Evolutionary conservation across 2,113 vertebrate species (phyloP).

Genomic region (Hippopotamus amphibius): DNA sequence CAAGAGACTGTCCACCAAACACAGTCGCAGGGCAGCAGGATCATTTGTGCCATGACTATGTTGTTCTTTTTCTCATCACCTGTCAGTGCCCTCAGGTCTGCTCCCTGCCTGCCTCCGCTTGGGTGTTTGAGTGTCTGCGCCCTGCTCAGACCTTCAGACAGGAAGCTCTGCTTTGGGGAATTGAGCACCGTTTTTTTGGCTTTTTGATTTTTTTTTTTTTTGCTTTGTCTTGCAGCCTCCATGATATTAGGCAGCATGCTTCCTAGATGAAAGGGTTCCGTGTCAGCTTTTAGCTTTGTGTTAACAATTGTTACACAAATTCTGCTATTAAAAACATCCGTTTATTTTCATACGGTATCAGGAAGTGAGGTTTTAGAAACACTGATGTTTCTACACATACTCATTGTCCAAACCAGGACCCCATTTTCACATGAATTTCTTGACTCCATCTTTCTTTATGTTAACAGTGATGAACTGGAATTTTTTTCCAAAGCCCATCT

Average conservation of each 20-base stretch:
- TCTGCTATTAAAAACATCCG: slow-evolving; percentile 43
- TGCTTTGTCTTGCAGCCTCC: slow-evolving; percentile 27
- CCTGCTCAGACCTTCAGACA: background rate
- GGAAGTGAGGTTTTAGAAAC: slow-evolving; percentile 60
- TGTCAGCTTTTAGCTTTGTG: slow-evolving; percentile 52
- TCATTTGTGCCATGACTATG: background rate
- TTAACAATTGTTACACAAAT: slow-evolving; percentile 42
- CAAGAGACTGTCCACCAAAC: background rate
- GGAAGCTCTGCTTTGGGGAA: background rate
- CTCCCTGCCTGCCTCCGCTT: background rate
- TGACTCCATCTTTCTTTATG: background rate
- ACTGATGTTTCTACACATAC: slow-evolving; percentile 5
- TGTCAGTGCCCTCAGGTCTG: background rate
- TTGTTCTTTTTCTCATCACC: background rate
- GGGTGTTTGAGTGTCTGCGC: background rate
- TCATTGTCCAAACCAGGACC: slow-evolving; percentile 17
- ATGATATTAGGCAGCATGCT: background rate
- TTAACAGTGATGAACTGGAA: slow-evolving; percentile 27
- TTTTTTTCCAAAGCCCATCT: slow-evolving; percentile 11
- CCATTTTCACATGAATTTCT: slow-evolving; percentile 26
- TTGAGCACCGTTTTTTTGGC: background rate
- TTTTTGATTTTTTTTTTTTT: background rate
- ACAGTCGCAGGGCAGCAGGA: background rate
- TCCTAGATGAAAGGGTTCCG: slow-evolving; percentile 28
- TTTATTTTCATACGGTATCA: slow-evolving; percentile 41